A percentile compares a stretch with the other conserved stretches of the same genome.
phyloP scores from a whole-genome alignment of 2,888 invertebrate genomes.

The Ormyrus labotus region DNA sequence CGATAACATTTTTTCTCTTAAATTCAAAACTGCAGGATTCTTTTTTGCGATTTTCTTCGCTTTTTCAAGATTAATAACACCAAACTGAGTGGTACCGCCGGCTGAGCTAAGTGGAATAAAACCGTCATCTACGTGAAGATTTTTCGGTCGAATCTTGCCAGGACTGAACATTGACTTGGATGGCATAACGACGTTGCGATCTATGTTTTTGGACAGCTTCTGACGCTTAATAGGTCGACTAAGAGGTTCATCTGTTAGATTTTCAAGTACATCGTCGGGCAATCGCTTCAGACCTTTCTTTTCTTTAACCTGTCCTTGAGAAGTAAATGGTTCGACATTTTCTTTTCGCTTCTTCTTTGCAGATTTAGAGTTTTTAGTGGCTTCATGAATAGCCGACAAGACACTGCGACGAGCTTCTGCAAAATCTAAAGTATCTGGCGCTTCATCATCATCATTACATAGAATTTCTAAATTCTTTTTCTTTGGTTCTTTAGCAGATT shows the following conservation, averaged over 20 bases:
- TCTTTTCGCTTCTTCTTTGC: slow-evolving; percentile 51
- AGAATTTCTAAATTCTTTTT: slow-evolving; percentile 4
- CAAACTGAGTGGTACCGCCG: slow-evolving; percentile 68
- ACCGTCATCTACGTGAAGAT: slow-evolving; percentile 53
- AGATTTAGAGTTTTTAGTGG: slow-evolving; percentile 31
- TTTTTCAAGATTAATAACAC: slow-evolving; percentile 64
- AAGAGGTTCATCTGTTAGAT: slow-evolving; percentile 61
- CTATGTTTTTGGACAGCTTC: slow-evolving; percentile 27
- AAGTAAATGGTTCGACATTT: slow-evolving; percentile 21
- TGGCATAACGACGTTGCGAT: slow-evolving; percentile 50
- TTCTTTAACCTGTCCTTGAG: neutral
- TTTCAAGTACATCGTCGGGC: slow-evolving; percentile 63
- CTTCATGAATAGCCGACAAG: slow-evolving; percentile 42
- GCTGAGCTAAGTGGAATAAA: slow-evolving; percentile 60
- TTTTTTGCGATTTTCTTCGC: slow-evolving; percentile 60
- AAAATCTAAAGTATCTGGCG: slow-evolving; percentile 53
- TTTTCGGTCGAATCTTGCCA: slow-evolving; percentile 12
- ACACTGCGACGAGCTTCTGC: slow-evolving; percentile 43
- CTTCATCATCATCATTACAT: slow-evolving; percentile 31
- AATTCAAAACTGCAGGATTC: slow-evolving; percentile 54
- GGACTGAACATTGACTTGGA: slow-evolving; percentile 58
- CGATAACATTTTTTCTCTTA: slow-evolving; percentile 66
- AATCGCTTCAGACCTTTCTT: slow-evolving; percentile 62
- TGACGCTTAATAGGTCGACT: slow-evolving; percentile 25
- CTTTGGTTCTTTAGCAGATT: slow-evolving; percentile 35